Percentiles rank a stretch among this genome's conserved stretches.
Conservation (phyloP, 2,113 vertebrate genomes). For the Peromyscus maniculatus region DNA sequence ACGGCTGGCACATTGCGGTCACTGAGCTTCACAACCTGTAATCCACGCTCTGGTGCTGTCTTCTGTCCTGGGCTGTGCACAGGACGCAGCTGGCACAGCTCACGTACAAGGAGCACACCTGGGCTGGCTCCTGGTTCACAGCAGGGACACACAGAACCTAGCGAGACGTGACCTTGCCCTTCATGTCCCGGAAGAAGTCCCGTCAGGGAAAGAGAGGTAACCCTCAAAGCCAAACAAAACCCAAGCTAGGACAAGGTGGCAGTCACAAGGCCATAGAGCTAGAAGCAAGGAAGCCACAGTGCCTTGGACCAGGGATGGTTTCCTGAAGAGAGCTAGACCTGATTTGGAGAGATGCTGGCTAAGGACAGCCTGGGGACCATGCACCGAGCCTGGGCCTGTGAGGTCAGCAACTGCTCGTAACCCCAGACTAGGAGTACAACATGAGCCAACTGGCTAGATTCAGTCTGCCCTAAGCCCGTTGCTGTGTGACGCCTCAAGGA, state of each 20-base stretch:
- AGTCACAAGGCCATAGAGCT: fast-evolving
- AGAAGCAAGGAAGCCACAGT: neutral
- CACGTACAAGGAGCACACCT: fast-evolving
- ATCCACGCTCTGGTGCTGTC: fast-evolving
- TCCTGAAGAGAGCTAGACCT: neutral
- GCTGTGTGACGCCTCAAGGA: neutral
- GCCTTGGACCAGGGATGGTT: neutral
- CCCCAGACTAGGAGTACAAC: fast-evolving
- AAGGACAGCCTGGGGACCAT: fast-evolving
- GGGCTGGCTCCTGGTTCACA: fast-evolving
- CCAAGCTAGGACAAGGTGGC: neutral
- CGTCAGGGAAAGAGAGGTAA: fast-evolving
- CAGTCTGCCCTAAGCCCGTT: neutral
- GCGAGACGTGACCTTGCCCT: neutral
- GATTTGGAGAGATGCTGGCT: fast-evolving
- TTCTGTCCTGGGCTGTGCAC: fast-evolving
- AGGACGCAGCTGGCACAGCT: neutral
- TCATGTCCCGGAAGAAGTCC: fast-evolving
- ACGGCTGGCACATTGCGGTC: fast-evolving
- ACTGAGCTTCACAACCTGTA: neutral
- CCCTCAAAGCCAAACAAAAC: neutral
- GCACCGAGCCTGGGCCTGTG: fast-evolving
- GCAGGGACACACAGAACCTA: fast-evolving
- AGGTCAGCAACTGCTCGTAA: fast-evolving
- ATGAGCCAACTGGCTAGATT: neutral